These are phyloP conservation scores for Lucilia cuprina DNA, from an alignment of 1,140 invertebrate genomes.

Conservation along the genomic window DNA sequence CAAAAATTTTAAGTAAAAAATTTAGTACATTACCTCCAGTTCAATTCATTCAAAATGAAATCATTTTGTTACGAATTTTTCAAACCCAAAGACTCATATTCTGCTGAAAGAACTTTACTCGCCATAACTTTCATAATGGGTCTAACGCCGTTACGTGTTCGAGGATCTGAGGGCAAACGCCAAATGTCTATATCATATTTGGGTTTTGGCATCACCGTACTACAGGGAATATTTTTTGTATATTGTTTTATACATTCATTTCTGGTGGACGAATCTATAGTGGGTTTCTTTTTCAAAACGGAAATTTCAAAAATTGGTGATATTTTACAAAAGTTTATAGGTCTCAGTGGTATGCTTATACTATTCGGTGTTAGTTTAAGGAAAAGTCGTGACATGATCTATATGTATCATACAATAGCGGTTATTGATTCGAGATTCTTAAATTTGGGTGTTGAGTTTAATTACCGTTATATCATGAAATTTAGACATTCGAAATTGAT, in stretches of 20 bases:
- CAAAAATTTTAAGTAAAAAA: not conserved
- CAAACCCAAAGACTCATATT: conserved; percentile 49
- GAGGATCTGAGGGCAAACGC: conserved; percentile 37
- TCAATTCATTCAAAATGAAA: not conserved
- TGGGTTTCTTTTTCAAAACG: conserved; percentile 58
- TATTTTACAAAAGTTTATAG: conserved; percentile 55
- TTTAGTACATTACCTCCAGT: not conserved
- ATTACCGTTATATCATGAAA: conserved; percentile 52
- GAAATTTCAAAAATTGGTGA: conserved; percentile 56
- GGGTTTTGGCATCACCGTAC: conserved; percentile 51
- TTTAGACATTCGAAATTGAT: conserved; percentile 46
- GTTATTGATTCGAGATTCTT: conserved; percentile 46
- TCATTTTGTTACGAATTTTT: conserved; percentile 41
- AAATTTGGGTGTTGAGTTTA: conserved; percentile 50
- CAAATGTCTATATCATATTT: conserved; percentile 48
- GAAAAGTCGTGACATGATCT: conserved; percentile 42
- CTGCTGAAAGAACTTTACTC: conserved; percentile 50
- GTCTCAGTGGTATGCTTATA: conserved; percentile 52
- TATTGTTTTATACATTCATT: conserved; percentile 54
- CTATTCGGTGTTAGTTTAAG: conserved; percentile 48
- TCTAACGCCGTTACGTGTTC: conserved; percentile 51
- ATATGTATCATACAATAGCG: conserved; percentile 48
- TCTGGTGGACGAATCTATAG: conserved; percentile 55
- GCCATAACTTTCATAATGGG: conserved; percentile 54
- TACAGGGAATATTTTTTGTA: conserved; percentile 55